Conservation (phyloP, 2,797 vertebrate species). For the Chromobotia macracanthus region DNA sequence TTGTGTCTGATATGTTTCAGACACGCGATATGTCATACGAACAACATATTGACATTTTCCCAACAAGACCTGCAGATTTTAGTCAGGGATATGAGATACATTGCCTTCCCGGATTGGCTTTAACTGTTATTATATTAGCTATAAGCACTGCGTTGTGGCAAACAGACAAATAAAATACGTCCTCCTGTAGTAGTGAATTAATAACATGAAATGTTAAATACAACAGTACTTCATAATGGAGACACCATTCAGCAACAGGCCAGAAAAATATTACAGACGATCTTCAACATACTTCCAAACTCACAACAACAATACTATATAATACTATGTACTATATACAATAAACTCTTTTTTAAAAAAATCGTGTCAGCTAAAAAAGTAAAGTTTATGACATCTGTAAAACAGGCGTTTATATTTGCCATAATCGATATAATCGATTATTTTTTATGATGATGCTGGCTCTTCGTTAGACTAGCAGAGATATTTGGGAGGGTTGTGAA, state of each 20-base stretch:
- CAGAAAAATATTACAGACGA: neutral
- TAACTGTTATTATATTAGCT: neutral
- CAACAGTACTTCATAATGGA: neutral
- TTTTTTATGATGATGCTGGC: neutral
- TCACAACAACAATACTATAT: too few relatives aligned
- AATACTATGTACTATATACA: too few relatives aligned
- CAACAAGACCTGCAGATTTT: neutral
- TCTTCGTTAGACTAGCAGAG: neutral
- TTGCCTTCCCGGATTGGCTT: neutral
- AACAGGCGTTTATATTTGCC: neutral
- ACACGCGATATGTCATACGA: neutral
- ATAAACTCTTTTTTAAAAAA: neutral
- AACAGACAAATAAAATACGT: too few relatives aligned
- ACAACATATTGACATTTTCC: neutral
- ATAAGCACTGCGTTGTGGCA: too few relatives aligned
- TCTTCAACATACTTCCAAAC: neutral
- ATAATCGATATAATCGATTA: conserved; percentile 45
- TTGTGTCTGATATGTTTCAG: neutral
- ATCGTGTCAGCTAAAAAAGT: neutral
- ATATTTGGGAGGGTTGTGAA: neutral
- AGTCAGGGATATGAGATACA: neutral
- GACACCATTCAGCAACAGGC: neutral
- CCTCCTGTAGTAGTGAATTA: too few relatives aligned
- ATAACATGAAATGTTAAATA: neutral
- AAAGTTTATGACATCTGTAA: conserved; percentile 33